Base-by-base conservation (phyloP, 2,888 invertebrate genomes). In the Idaea straminata region DNA sequence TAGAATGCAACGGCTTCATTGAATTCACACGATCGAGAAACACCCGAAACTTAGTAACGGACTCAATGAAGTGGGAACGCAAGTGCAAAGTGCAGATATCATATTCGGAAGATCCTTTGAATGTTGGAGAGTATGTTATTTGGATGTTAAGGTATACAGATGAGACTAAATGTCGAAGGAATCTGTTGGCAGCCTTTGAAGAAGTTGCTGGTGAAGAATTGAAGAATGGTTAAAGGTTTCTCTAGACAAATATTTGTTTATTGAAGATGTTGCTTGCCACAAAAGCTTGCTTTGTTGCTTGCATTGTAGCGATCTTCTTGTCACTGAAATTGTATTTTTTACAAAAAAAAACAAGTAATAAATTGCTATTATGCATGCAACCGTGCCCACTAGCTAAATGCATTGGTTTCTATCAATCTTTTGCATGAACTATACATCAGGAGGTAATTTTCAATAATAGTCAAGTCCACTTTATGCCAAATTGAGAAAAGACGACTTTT, bases 1-100 rank as follows among this genome's bases (percentile, higher is more conserved):
- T 93, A 35, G 91, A 93, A 80, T 92, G 92, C 69, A 89, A 88
- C 71, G 92, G 93, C 57, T 91, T 86, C 66, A 83, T 93, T 64
- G 88, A 91, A 74, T 93, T 93, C 74, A 85, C 84, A 47, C 84
- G 89, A 74, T 83, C 84, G 15, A 84, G 86, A 69, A 91, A 89
- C 68, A 88, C 79, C 65, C 75, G 84, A 36, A 85, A 83, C 72
- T 73, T 74, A 70, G 3, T 47, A 47, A 13, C 47, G 13, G 93
- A 90, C 68, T 75, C 78, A 67, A 94, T 92, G 86, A 94, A 93
- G 74, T 95, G 95, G 95, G 93, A 92, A 69, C 87, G 95, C 65
- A 94, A 94, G 61, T 95, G 95, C 77, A 95, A 94, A 78, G 81
- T 95, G 63, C 94, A 95, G 83, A 93, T 95, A 15, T 94, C 94